Conservation (phyloP, 2,797 vertebrate genomes). For the Phalloptychus januarius region DNA sequence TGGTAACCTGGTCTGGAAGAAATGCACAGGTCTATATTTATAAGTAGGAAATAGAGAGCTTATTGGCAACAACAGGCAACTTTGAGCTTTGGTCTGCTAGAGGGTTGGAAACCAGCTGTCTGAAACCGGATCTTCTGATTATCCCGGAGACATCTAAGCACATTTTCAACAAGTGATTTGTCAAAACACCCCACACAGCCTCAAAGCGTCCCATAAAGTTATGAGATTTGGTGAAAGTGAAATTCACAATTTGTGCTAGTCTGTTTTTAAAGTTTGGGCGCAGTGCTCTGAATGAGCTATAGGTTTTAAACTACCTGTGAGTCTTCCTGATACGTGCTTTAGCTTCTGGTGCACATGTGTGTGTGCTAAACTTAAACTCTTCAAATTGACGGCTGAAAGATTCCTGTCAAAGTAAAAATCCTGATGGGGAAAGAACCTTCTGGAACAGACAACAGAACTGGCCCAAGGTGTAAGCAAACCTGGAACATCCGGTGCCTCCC, state of each 20-base stretch:
- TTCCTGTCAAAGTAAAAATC: constrained; percentile 40
- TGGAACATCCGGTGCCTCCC: no score
- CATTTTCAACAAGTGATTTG: neutral
- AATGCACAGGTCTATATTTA: constrained; percentile 50
- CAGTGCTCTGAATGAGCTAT: neutral
- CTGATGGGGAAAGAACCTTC: neutral
- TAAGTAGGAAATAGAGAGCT: constrained; percentile 14
- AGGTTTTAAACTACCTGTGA: constrained; percentile 11
- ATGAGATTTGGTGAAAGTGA: neutral
- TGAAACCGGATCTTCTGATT: neutral
- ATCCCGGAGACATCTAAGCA: neutral
- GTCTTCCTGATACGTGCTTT: constrained; percentile 12
- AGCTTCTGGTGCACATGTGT: constrained; percentile 24
- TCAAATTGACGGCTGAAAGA: constrained; percentile 34
- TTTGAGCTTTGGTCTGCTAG: constrained; percentile 27
- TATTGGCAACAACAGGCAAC: constrained; percentile 20
- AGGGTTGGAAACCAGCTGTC: constrained; percentile 1
- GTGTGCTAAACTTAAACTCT: constrained; percentile 53
- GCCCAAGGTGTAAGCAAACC: no score
- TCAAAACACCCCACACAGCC: neutral
- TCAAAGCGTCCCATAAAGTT: neutral
- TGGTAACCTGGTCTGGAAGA: constrained; percentile 53
- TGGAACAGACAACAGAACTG: neutral
- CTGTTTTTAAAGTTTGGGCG: constrained; percentile 4
- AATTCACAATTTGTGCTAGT: neutral